A percentile compares a stretch with the other conserved stretches of the same genome.
phyloP scores from a whole-genome alignment of 2,888 invertebrate species.

The Anorthoa munda region DNA sequence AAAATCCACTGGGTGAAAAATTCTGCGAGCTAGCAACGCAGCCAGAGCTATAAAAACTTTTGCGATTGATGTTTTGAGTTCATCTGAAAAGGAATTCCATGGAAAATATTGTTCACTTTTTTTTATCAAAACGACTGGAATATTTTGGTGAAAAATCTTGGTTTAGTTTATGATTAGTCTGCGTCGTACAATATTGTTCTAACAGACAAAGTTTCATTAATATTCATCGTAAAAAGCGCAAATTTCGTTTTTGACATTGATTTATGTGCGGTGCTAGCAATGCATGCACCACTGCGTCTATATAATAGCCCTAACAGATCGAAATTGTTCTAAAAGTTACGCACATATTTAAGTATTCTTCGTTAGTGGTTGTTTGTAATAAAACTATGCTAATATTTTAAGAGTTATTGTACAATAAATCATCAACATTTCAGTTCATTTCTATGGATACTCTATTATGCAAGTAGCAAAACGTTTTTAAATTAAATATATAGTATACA shows the following conservation, averaged over 20 bases:
- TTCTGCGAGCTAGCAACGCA: background rate
- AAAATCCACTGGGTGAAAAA: slow-evolving; percentile 31
- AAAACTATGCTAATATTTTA: slow-evolving; percentile 11
- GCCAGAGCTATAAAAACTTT: background rate
- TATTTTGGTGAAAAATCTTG: slow-evolving; percentile 23
- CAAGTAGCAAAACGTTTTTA: background rate
- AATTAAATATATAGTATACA: slow-evolving; percentile 6
- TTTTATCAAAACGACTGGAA: slow-evolving; percentile 7
- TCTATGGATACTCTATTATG: background rate
- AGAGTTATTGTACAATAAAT: slow-evolving; percentile 1
- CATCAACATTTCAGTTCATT: slow-evolving; percentile 4
- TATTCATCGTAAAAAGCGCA: slow-evolving; percentile 84
- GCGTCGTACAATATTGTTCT: slow-evolving; percentile 67
- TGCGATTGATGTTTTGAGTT: slow-evolving; percentile 21
- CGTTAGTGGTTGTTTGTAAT: background rate
- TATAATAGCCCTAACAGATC: slow-evolving; percentile 66
- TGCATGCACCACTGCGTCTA: slow-evolving; percentile 75
- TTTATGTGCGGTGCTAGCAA: slow-evolving; percentile 77
- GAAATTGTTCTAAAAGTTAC: slow-evolving; percentile 64
- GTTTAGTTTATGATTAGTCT: slow-evolving; percentile 19
- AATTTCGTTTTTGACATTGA: slow-evolving; percentile 86
- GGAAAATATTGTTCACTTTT: background rate
- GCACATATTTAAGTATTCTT: slow-evolving; percentile 28
- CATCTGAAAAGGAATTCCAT: slow-evolving; percentile 26
- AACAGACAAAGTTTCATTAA: slow-evolving; percentile 82